Base-by-base conservation (phyloP, 2,888 invertebrate species). In the Carcina quercana region DNA sequence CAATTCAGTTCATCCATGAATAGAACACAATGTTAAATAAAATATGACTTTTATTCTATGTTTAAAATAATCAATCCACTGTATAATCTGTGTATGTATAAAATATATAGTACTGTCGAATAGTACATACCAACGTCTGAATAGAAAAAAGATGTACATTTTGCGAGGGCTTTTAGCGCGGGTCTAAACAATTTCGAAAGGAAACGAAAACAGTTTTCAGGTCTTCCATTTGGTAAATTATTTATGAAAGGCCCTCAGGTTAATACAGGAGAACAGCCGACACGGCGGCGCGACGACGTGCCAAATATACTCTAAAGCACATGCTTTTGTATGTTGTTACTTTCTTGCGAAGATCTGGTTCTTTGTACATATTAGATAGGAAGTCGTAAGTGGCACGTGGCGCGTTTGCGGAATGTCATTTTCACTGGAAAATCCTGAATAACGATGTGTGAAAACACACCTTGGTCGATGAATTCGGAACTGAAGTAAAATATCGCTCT, bases 281-380 rank as follows among this genome's bases (percentile, higher is more conserved):
- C 54, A 8, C n/a, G 10, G n/a, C n/a, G n/a, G n/a, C n/a, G n/a
- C 8, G 1, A 1, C 59, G 41, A 57, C 52, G 57, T 59, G 65
- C 59, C 58, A 68, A 69, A 67, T 65, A n/a, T n/a, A 58, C 53
- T 52, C 61, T 51, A 60, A 56, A 63, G 60, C 56, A 53, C 62
- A 66, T 67, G 58, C 62, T 60, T 66, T 64, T 64, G 62, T 65
- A 56, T n/a, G n/a, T 45, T 50, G 48, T 48, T 55, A 55, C 55
- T 62, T 59, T 50, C 55, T 58, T 60, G 59, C 54, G 60, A 54
- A 62, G 55, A 61, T 66, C 59, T 59, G 66, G 65, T 71, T 67
- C 72, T 75, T 69, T 74, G 76, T 72, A 68, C 71, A 75, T 76
- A 74, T 71, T 74, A 71, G 59, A 74, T 53, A 41, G 53, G 52